Evolutionary conservation across 2,888 invertebrate genomes (phyloP), one percentile per base, ranked within the genome.

Genomic region (Xestoiulus laeticollis): DNA sequence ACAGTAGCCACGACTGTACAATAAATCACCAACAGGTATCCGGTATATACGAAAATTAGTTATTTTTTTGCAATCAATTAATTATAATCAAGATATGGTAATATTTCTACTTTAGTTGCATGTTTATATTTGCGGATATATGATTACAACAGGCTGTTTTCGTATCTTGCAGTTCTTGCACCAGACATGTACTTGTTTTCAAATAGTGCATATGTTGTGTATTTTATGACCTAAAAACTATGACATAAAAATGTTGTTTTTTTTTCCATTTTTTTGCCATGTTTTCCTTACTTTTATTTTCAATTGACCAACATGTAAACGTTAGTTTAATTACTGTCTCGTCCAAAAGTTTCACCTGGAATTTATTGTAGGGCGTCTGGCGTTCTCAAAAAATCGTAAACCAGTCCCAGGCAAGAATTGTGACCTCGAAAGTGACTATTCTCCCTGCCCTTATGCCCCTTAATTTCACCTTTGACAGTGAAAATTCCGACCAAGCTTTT

Each of bases 341-440:
- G 68, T 26, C 26, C 26, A 68, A 68, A 68, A 22, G n/a, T 26
- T 68, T 26, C 68, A 26, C 26, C 68, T 26, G 68, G 26, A 68
- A 68, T 68, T 26, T 22, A 68, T 68, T 68, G 26, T 26, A 12
- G 68, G 68, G 6, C 68, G 68, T 26, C 68, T 68, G 68, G 22
- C 10, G 22, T 26, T 8, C 8, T 10, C 22, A 68, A 68, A 68
- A 68, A 68, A 26, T 26, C 68, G 68, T 8, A 22, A 59, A 59
- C 68, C 68, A 68, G 26, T 68, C 68, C 26, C 10, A 26, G 68
- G 10, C 26, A 12, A 68, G 68, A 26, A 8, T 26, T 68, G 26
- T 26, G 68, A 68, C 68, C 68, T 68, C 68, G 68, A 68, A 68
- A 68, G 68, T 68, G 68, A 68, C n/a, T 59, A 68, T 26, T 26